Conservation (phyloP, 2,113 vertebrate species). For the Mungos mungo region DNA sequence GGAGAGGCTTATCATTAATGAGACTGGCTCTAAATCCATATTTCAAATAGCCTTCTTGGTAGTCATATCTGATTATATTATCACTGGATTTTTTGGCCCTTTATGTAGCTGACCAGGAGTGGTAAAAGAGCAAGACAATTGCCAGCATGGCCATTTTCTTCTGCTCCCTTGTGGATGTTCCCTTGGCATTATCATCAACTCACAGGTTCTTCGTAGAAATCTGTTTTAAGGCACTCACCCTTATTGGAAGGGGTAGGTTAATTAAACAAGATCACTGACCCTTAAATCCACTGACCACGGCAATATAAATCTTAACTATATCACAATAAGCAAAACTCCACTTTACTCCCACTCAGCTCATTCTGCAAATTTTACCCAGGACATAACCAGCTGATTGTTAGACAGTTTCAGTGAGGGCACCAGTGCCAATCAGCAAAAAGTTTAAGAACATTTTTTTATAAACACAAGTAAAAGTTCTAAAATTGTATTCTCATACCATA, state of each 20-base stretch:
- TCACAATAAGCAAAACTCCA: not conserved
- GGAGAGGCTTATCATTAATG: conserved; percentile 25
- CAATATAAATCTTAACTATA: not conserved
- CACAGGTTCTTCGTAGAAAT: not conserved
- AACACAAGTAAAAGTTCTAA: not conserved
- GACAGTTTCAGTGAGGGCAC: not conserved
- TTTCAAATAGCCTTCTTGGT: conserved; percentile 23
- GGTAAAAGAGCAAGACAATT: not conserved
- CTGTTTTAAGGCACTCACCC: not conserved
- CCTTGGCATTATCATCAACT: not conserved
- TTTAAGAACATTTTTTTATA: not conserved
- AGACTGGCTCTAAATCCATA: not conserved
- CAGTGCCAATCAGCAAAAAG: not conserved
- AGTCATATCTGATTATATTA: not conserved
- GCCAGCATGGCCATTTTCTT: not conserved
- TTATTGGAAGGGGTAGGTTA: not conserved
- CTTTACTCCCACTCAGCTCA: not conserved
- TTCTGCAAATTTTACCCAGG: not conserved
- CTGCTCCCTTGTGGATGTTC: not conserved
- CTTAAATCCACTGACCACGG: not conserved
- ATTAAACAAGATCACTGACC: not conserved
- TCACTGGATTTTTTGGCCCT: not conserved
- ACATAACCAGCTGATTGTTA: not conserved
- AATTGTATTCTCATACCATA: not conserved
- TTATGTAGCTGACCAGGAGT: not conserved